Conservation (phyloP, 2,797 vertebrate genomes). For the Odontamblyopus lacepedii region DNA sequence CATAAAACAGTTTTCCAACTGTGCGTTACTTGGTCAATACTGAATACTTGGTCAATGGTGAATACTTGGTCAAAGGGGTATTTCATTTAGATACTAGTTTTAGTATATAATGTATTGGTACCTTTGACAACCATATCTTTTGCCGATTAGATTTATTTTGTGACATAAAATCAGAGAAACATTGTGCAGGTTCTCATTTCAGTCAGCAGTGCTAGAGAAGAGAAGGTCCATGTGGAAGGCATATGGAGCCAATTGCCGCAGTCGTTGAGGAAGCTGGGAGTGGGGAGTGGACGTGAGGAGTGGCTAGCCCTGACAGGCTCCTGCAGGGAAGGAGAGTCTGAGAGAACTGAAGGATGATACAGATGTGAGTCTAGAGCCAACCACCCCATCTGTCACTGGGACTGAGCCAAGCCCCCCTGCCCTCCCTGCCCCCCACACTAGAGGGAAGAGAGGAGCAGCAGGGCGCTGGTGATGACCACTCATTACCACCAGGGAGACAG, state of each 20-base stretch:
- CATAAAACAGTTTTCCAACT: too few relatives aligned
- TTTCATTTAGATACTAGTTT: background rate
- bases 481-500: constrained; percentile 44
- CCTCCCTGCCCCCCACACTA: constrained; percentile 11
- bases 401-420: constrained; percentile 48
- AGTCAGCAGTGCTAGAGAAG: constrained; percentile 38
- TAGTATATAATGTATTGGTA: background rate
- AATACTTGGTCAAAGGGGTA: too few relatives aligned
- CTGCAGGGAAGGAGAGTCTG: constrained; percentile 45
- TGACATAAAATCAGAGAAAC: background rate
- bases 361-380: constrained; percentile 65
- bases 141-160: background rate
- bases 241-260: constrained; percentile 63
- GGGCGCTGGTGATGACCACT: constrained; percentile 50
- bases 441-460: constrained; percentile 13
- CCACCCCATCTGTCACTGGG: constrained; percentile 63
- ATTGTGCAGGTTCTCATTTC: constrained; percentile 20
- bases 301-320: constrained; percentile 45
- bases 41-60: background rate
- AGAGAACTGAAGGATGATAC: constrained; percentile 58
- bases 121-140: background rate
- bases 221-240: constrained; percentile 58
- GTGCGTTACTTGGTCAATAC: too few relatives aligned
- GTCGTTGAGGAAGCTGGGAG: constrained; percentile 34
- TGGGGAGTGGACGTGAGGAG: constrained; percentile 38